Evolutionary conservation across 2,113 vertebrate genomes (phyloP).

Genomic region (Peromyscus leucopus): DNA sequence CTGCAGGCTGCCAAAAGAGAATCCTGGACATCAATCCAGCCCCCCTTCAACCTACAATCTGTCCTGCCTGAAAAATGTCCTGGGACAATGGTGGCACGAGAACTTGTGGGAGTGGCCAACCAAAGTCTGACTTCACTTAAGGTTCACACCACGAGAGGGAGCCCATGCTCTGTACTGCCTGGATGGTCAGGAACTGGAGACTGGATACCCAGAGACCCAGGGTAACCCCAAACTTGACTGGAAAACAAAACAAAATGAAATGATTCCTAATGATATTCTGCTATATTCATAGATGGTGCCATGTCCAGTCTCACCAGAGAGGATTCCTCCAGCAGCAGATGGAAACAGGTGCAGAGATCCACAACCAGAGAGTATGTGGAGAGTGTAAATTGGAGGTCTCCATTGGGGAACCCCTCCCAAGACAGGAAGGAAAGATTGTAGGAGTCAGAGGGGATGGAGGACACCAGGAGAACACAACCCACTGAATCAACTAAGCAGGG

Average conservation of each 20-base stretch:
- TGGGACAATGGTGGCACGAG: not conserved
- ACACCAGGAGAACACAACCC: not conserved
- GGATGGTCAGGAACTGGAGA: not conserved
- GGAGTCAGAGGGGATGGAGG: not conserved
- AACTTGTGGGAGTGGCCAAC: not conserved
- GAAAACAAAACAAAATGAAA: not conserved
- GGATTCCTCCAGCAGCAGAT: not conserved
- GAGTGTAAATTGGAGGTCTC: not conserved
- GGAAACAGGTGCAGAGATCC: not conserved
- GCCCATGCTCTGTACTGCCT: not conserved
- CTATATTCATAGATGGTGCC: not conserved
- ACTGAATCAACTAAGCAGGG: not conserved
- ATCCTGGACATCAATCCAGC: not conserved
- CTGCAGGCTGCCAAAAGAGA: not conserved
- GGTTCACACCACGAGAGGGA: not conserved
- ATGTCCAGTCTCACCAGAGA: not conserved
- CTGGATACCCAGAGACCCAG: not conserved
- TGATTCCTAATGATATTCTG: not conserved
- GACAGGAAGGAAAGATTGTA: not conserved
- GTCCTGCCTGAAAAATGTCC: not conserved
- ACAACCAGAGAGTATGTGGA: not conserved
- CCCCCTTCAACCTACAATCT: not conserved
- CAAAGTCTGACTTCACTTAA: not conserved
- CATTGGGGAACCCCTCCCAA: not conserved
- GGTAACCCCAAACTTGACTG: not conserved